phyloP scores from a whole-genome alignment of 2,113 vertebrate species.

The Lampris megalopsis region DNA sequence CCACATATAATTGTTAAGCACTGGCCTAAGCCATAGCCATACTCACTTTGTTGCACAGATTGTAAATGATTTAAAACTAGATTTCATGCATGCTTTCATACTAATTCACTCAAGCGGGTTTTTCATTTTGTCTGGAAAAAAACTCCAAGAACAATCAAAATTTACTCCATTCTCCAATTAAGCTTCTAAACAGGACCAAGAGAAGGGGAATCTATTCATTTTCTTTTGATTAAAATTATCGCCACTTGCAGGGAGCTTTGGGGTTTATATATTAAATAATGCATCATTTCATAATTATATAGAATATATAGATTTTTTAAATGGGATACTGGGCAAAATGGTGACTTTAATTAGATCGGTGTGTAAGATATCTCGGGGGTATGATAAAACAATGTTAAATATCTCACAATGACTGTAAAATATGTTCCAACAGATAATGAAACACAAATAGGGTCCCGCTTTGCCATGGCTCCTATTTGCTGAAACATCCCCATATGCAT shows the following conservation, averaged over 20 bases:
- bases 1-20: slow-evolving; percentile 55
- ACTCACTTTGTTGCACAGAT: slow-evolving; percentile 75
- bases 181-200: slow-evolving; percentile 81
- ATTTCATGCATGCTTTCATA: slow-evolving; percentile 83
- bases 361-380: slow-evolving; percentile 86
- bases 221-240: slow-evolving; percentile 86
- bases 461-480: slow-evolving; percentile 77
- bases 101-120: slow-evolving; percentile 73
- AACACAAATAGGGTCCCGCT: slow-evolving; percentile 83
- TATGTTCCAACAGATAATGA: slow-evolving; percentile 86
- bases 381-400: slow-evolving; percentile 87
- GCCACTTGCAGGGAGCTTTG: slow-evolving; percentile 83
- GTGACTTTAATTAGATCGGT: slow-evolving; percentile 85
- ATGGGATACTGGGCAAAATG: slow-evolving; percentile 83
- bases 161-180: slow-evolving; percentile 79
- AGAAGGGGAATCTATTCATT: slow-evolving; percentile 82
- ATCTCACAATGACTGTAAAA: slow-evolving; percentile 83
- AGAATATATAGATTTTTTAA: slow-evolving; percentile 88
- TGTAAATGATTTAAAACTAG: slow-evolving; percentile 80
- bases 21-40: slow-evolving; percentile 73
- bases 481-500: slow-evolving; percentile 72
- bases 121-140: slow-evolving; percentile 73
- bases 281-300: slow-evolving; percentile 88
- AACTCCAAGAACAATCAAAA: slow-evolving; percentile 75
- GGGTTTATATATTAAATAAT: slow-evolving; percentile 88